These are phyloP conservation scores for Ichneumon xanthorius DNA, from an alignment of 2,888 invertebrate species.

Conservation along the genomic window DNA sequence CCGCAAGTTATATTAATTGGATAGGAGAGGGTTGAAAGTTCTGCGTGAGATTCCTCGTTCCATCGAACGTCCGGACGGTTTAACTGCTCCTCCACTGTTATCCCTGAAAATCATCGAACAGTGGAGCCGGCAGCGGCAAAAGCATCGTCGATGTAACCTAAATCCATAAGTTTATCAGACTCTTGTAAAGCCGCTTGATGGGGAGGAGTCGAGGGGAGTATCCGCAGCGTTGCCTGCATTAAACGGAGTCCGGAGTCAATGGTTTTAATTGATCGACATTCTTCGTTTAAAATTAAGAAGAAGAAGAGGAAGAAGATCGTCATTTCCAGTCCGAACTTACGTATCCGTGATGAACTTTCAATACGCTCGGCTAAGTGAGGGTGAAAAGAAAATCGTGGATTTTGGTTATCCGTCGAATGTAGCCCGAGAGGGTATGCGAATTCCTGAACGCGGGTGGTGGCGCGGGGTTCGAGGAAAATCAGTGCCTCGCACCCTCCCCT, in stretches of 20 bases:
- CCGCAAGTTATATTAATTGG: conserved; percentile 48
- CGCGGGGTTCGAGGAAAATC: conserved; percentile 44
- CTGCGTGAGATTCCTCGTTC: conserved; percentile 30
- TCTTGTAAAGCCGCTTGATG: background rate
- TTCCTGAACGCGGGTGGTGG: conserved; percentile 19
- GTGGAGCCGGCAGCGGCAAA: background rate
- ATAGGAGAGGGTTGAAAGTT: conserved; percentile 29
- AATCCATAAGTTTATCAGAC: conserved; percentile 44
- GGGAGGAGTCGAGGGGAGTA: background rate
- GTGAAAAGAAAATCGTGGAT: conserved; percentile 17
- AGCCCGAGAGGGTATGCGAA: background rate
- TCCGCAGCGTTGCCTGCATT: background rate
- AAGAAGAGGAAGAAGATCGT: background rate
- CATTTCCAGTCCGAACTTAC: background rate
- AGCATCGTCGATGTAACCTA: conserved; percentile 24
- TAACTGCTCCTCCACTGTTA: conserved; percentile 39
- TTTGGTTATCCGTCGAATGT: background rate
- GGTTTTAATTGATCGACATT: conserved; percentile 19
- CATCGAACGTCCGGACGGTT: conserved; percentile 34
- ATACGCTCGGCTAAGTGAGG: background rate
- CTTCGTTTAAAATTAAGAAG: conserved; percentile 1
- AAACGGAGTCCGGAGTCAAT: background rate
- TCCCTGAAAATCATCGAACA: conserved; percentile 35
- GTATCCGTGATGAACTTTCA: conserved; percentile 26
- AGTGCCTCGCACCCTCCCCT: conserved; percentile 31